Evolutionary conservation across 2,797 vertebrate species (phyloP).

Genomic region (Dicrostonyx torquatus): DNA sequence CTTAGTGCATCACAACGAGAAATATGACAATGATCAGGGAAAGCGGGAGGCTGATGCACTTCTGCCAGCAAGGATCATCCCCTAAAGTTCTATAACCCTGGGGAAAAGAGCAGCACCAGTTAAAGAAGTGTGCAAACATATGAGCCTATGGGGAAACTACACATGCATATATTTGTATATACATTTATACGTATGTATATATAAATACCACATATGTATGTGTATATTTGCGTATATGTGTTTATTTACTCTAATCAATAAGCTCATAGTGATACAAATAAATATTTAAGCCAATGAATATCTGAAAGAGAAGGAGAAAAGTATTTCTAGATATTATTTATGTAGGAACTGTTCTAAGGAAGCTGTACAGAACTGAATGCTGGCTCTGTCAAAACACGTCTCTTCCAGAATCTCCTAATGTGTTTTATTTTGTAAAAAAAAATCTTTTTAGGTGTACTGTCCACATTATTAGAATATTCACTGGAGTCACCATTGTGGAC

Average conservation of each 20-base stretch:
- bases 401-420: neutral
- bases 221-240: neutral
- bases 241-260: neutral
- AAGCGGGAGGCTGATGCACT: neutral
- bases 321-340: neutral
- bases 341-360: neutral
- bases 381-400: neutral
- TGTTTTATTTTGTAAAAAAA: constrained; percentile 22
- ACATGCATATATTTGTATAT: neutral
- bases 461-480: neutral
- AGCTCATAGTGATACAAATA: neutral
- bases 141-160: too few relatives aligned
- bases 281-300: neutral
- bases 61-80: neutral
- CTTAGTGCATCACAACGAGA: neutral
- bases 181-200: neutral
- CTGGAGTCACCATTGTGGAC: neutral
- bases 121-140: neutral
- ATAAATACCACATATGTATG: neutral
- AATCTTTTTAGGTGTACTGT: neutral
- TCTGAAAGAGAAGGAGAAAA: neutral
- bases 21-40: neutral
- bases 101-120: neutral
- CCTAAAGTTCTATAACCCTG: neutral
- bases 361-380: neutral